phyloP scores from a whole-genome alignment of 1,140 invertebrate genomes.

The Ostrea edulis region DNA sequence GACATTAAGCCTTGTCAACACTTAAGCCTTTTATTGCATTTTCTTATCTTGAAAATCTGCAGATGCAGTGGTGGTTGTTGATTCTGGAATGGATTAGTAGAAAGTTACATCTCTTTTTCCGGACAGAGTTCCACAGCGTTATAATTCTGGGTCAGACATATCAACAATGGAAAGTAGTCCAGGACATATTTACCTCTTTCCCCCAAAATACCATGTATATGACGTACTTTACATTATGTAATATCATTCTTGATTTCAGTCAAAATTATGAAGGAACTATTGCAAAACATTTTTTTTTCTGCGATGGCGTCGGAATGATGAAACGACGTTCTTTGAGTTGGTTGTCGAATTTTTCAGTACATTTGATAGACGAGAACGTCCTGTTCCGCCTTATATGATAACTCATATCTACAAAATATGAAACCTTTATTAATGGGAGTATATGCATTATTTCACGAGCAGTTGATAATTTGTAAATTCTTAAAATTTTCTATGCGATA shows the following conservation, averaged over 20 bases:
- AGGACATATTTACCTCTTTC: not conserved
- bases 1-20: constrained; percentile 10
- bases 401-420: constrained; percentile 26
- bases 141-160: not conserved
- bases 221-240: not conserved
- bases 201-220: not conserved
- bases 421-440: constrained; percentile 39
- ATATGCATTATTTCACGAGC: constrained; percentile 31
- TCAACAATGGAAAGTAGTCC: not conserved
- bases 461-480: constrained; percentile 24
- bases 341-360: not conserved
- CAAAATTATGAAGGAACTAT: not conserved
- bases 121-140: not conserved
- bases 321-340: not conserved
- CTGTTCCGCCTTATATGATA: not conserved
- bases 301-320: not conserved
- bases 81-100: not conserved
- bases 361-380: constrained; percentile 28
- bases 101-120: not conserved
- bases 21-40: constrained; percentile 31
- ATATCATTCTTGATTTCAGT: not conserved
- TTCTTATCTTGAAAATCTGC: constrained; percentile 33
- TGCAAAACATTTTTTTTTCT: not conserved
- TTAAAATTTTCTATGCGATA: constrained; percentile 24
- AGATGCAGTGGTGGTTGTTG: constrained; percentile 23